These are phyloP conservation scores for Drymonia ruficornis DNA, from an alignment of 2,888 invertebrate genomes.

Conservation along the genomic window DNA sequence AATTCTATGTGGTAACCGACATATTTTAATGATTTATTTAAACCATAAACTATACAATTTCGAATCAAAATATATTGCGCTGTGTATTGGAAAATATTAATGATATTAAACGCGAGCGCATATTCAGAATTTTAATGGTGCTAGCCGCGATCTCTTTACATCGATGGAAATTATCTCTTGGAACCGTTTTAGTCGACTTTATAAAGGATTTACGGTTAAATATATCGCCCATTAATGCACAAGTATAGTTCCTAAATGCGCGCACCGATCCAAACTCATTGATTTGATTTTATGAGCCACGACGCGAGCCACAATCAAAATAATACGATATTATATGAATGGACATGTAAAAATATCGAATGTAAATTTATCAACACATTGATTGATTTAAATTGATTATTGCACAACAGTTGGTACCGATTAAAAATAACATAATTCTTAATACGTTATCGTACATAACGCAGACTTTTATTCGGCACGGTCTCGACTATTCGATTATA, in stretches of 20 bases:
- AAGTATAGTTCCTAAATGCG: background rate
- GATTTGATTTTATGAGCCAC: background rate
- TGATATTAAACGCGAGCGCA: background rate
- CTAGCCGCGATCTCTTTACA: background rate
- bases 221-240: background rate
- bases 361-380: conserved; percentile 16
- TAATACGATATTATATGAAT: background rate
- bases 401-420: conserved; percentile 7
- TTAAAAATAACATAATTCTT: conserved; percentile 13
- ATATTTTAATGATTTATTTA: conserved; percentile 3
- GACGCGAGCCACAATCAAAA: background rate
- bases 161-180: background rate
- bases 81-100: background rate
- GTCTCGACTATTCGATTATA: conserved; percentile 28
- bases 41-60: background rate
- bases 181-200: background rate
- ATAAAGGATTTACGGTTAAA: conserved; percentile 2
- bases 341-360: background rate
- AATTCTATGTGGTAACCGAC: background rate
- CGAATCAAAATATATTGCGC: background rate
- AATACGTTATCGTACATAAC: conserved; percentile 20
- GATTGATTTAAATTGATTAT: conserved; percentile 18
- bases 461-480: conserved; percentile 22
- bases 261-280: background rate
- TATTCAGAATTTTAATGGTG: conserved; percentile 1